These are phyloP conservation scores for Drosophila buzzatii DNA, from an alignment of 2,888 invertebrate genomes.

Conservation along the genomic window DNA sequence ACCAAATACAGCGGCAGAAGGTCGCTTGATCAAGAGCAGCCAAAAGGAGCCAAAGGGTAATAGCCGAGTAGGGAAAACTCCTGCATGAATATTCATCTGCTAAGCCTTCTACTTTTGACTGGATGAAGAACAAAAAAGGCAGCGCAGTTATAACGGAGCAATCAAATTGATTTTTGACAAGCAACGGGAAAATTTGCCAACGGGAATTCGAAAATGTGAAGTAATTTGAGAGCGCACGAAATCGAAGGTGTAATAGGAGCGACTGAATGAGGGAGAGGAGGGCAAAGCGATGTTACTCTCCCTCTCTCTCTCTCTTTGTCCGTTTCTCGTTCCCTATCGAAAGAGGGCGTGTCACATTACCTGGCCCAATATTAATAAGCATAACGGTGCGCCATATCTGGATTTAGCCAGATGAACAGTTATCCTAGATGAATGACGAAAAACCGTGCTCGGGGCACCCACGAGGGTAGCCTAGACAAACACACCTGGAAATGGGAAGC, in stretches of 20 bases:
- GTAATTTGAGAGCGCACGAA: conserved; percentile 63
- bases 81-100: conserved; percentile 25
- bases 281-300: neutral
- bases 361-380: conserved; percentile 70
- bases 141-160: conserved; percentile 35
- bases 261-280: conserved; percentile 2
- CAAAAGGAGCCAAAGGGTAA: neutral
- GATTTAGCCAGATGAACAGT: conserved; percentile 49
- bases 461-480: conserved; percentile 60
- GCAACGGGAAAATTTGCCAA: conserved; percentile 53
- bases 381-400: conserved; percentile 60
- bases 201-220: conserved; percentile 36
- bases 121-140: conserved; percentile 9
- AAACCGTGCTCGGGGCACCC: conserved; percentile 44
- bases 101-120: conserved; percentile 21
- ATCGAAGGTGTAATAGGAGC: conserved; percentile 66
- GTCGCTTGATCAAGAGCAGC: conserved; percentile 16
- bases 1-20: conserved; percentile 57
- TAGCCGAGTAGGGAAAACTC: neutral
- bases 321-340: neutral
- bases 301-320: neutral
- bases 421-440: conserved; percentile 26
- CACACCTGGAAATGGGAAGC: conserved; percentile 59
- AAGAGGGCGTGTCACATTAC: conserved; percentile 72
- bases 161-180: conserved; percentile 68